phyloP scores from a whole-genome alignment of 1,140 invertebrate species.

The Tetraneura akinire region DNA sequence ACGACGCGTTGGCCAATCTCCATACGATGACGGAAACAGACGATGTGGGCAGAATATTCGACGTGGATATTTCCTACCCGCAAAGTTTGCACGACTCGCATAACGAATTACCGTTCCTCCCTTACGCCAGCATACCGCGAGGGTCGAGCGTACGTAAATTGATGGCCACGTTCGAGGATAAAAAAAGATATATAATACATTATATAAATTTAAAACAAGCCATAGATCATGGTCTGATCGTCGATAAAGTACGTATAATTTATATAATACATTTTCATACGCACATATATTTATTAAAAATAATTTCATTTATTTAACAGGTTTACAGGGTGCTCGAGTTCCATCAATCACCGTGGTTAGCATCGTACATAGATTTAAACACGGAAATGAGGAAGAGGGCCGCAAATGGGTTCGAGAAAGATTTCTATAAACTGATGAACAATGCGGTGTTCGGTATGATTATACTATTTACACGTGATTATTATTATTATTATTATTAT shows the following conservation, averaged over 20 bases:
- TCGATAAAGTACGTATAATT: not conserved
- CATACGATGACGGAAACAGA: not conserved
- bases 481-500: not conserved
- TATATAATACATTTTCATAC: not conserved
- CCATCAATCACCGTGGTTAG: slow-evolving; percentile 57
- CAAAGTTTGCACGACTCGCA: not conserved
- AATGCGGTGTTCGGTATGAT: not conserved
- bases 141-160: not conserved
- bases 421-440: not conserved
- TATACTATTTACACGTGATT: not conserved
- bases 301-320: too few relatives aligned
- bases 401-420: slow-evolving; percentile 55
- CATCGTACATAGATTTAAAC: slow-evolving; percentile 55
- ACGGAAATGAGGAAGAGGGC: slow-evolving; percentile 55
- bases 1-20: not conserved
- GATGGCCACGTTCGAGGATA: not conserved
- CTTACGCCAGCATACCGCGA: not conserved
- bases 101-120: not conserved
- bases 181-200: not conserved
- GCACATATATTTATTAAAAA: not conserved
- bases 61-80: slow-evolving; percentile 51
- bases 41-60: slow-evolving; percentile 55
- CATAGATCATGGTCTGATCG: not conserved
- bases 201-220: not conserved
- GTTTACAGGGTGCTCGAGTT: slow-evolving; percentile 54